These are phyloP conservation scores for Aphis craccivora DNA, from an alignment of 1,140 invertebrate genomes.

Conservation along the genomic window DNA sequence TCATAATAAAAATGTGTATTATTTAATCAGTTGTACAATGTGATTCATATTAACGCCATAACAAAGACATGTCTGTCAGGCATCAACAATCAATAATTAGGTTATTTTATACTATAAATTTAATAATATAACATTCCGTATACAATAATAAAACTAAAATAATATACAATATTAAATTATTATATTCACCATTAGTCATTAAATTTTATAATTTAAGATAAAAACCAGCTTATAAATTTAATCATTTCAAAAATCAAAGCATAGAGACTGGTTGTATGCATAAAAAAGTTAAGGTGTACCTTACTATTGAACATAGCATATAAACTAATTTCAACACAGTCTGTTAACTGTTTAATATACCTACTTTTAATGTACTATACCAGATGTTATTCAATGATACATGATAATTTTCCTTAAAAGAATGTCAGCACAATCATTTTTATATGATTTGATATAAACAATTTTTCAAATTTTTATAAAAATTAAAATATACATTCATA, in stretches of 20 bases:
- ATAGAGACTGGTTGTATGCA: neutral
- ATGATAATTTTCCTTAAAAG: neutral
- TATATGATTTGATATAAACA: neutral
- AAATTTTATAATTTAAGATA: neutral
- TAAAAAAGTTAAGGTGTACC: neutral
- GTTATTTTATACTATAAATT: neutral
- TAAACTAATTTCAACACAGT: neutral
- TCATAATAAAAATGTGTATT: neutral
- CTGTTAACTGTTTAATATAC: neutral
- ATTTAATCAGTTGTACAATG: neutral
- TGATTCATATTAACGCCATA: neutral
- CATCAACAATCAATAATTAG: neutral
- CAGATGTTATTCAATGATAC: neutral
- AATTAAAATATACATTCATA: neutral
- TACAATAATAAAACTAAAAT: neutral
- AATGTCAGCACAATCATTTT: neutral
- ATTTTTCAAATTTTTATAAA: neutral
- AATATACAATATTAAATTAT: neutral
- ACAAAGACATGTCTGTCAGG: neutral
- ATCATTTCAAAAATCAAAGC: neutral
- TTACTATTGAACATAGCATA: neutral
- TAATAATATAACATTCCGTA: neutral
- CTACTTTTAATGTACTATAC: neutral
- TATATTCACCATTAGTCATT: neutral
- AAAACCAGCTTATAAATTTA: too few relatives aligned